A percentile compares a stretch with the other conserved stretches of the same genome.
Conservation (phyloP, 2,888 invertebrate genomes). For the Rhagophthalmus giganteus region DNA sequence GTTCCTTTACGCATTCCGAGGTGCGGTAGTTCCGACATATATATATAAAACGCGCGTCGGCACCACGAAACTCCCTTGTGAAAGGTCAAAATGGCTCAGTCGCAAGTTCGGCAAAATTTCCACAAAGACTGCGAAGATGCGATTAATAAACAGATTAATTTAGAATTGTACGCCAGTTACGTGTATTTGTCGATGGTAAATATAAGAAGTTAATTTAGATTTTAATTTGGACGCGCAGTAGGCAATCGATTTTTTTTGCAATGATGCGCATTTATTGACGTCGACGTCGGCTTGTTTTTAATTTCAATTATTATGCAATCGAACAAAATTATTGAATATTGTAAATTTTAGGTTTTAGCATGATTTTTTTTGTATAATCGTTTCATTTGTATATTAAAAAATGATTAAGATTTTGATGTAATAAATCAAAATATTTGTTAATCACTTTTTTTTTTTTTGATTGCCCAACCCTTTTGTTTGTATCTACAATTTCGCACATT, state of each 20-base stretch:
- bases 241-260: background rate
- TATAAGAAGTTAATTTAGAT: conserved; percentile 19
- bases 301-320: too few relatives aligned
- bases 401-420: too few relatives aligned
- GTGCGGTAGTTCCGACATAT: too few relatives aligned
- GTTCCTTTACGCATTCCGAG: too few relatives aligned
- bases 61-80: too few relatives aligned
- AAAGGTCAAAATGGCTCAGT: conserved; percentile 52
- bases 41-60: too few relatives aligned
- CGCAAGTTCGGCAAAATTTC: conserved; percentile 66
- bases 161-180: conserved; percentile 74
- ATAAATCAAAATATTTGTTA: background rate
- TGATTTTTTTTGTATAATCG: too few relatives aligned
- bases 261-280: background rate
- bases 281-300: too few relatives aligned
- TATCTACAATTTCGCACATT: background rate
- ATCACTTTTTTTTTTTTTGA: background rate
- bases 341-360: too few relatives aligned
- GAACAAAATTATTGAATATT: too few relatives aligned
- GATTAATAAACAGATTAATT: conserved; percentile 72
- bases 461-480: background rate
- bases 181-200: conserved; percentile 76
- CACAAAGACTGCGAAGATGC: conserved; percentile 66
- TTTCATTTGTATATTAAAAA: too few relatives aligned
- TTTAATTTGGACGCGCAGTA: conserved; percentile 1